Percentiles rank a stretch among this genome's conserved stretches.
phyloP scores from a whole-genome alignment of 2,113 vertebrate genomes.

The Bambusicola thoracicus region DNA sequence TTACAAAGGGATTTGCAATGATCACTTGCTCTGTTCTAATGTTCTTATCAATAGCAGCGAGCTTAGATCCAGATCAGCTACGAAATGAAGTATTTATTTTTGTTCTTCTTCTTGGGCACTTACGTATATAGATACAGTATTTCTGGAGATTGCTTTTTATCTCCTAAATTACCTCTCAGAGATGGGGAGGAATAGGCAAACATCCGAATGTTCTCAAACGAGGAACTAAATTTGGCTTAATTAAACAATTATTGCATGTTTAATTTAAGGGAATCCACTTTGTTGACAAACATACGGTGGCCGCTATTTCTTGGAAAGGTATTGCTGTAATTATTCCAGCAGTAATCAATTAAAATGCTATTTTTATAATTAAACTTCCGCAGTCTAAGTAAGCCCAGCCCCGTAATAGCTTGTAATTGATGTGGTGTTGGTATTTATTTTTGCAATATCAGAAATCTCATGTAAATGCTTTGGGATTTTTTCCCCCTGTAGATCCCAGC shows the following conservation, averaged over 20 bases:
- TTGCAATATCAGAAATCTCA: background rate
- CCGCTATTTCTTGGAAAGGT: constrained; percentile 59
- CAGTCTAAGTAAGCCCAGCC: constrained; percentile 17
- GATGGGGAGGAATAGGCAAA: constrained; percentile 39
- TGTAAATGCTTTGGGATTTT: background rate
- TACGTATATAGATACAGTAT: constrained; percentile 14
- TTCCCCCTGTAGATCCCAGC: background rate
- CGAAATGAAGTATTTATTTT: constrained; percentile 36
- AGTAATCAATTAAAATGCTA: constrained; percentile 70
- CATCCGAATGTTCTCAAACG: constrained; percentile 35
- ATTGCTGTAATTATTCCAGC: constrained; percentile 56
- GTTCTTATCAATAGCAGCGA: constrained; percentile 51
- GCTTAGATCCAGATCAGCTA: constrained; percentile 59
- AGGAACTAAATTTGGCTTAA: constrained; percentile 54
- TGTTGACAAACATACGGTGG: constrained; percentile 62
- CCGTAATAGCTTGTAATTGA: constrained; percentile 12
- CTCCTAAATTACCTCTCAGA: constrained; percentile 53
- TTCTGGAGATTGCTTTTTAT: constrained; percentile 55
- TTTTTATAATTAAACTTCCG: constrained; percentile 69
- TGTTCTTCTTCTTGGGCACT: constrained; percentile 26
- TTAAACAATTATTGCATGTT: constrained; percentile 51
- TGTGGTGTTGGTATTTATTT: constrained; percentile 22
- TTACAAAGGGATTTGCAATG: constrained; percentile 49
- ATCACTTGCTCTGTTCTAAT: constrained; percentile 36
- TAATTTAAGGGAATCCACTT: constrained; percentile 36